Conservation (phyloP, 2,113 vertebrate species). For the Erpornis zantholeuca region DNA sequence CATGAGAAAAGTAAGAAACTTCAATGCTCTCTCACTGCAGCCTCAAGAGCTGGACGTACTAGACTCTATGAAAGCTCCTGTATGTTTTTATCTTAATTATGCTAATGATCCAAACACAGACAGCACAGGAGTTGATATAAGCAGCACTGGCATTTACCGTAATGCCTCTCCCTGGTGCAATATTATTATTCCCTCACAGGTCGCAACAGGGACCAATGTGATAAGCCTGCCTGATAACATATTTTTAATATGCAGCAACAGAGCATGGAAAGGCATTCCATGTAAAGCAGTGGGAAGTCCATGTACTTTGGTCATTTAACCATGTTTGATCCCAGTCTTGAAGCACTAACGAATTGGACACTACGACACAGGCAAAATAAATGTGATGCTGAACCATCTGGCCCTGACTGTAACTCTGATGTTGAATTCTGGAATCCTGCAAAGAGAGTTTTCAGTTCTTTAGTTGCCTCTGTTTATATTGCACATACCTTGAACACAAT, state of each 20-base stretch:
- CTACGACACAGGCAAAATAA: fast-evolving
- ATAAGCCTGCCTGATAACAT: fast-evolving
- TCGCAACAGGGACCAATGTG: neutral
- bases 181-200: neutral
- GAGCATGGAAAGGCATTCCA: neutral
- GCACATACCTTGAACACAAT: neutral
- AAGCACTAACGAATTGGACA: neutral
- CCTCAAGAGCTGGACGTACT: neutral
- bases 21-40: neutral
- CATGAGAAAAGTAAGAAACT: neutral
- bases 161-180: neutral
- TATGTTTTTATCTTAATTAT: no score
- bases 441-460: neutral
- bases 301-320: fast-evolving
- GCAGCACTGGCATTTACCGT: fast-evolving
- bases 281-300: neutral
- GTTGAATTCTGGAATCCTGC: neutral
- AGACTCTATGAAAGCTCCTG: no score
- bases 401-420: neutral
- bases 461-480: neutral
- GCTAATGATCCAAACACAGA: fast-evolving
- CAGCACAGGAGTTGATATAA: neutral
- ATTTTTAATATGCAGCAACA: neutral
- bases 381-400: fast-evolving
- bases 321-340: neutral